Base-by-base conservation (phyloP, 2,797 vertebrate species). In the Choloepus didactylus region DNA sequence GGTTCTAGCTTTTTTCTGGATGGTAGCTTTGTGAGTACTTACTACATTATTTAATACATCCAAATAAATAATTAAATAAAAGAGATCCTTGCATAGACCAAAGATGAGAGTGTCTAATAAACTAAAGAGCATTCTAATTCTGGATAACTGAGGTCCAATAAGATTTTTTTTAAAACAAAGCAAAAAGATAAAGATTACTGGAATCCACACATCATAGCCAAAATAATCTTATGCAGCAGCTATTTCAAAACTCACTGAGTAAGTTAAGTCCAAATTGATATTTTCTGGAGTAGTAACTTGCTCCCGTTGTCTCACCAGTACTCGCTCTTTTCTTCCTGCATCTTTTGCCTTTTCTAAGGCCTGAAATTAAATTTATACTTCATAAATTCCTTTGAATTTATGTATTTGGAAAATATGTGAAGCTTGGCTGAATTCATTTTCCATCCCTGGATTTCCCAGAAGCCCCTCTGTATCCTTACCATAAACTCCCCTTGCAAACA, bases 301-400 rank as follows among this genome's bases (percentile, higher is more conserved):
- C 96, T 99, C 99, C 96, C 99, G 98, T 96, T 99, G 99, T 96
- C 99, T 99, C 97, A 99, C 98, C 98, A 99, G 97, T 0, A 98
- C 98, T 97, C 99, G 98, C 98, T 99, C 99, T 97, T 99, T 99
- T 97, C 99, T 99, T 67, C 99, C 99, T 11, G 99, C 99, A 95
- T 99, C 99, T 98, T 99, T 99, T 77, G 99, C 99, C 94, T 99
- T 99, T 97, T 99, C 99, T 96, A 99, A 98, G 96, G 99, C 99
- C 99, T 99, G 96, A 86, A 97, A 95, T 60, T 80, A 98, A 92
- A 97, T 9, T 44, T 11, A 95, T 2, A 92, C 59, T 97, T 96
- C 85, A 96, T 82, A 23, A 92, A 59, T 44, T 14, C 14, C 66
- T 94, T 87, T 60, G 86, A 86, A 41, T 44, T 81, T 85, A 97